These are phyloP conservation scores for Cataglyphis altisquamis DNA, from an alignment of 2,888 invertebrate species.

Conservation along the genomic window DNA sequence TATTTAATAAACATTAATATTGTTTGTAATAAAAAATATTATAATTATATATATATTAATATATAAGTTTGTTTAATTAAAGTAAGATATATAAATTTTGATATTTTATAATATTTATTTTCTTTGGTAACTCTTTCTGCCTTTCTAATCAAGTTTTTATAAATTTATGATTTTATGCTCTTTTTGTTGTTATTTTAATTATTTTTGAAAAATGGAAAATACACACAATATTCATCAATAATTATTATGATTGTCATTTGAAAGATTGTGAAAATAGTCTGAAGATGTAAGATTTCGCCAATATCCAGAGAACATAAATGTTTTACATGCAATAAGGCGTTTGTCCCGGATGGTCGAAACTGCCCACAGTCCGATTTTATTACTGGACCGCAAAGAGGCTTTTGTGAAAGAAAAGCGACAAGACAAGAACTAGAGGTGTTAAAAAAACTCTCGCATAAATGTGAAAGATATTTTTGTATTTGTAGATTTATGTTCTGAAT, in stretches of 20 bases:
- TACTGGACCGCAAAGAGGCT: conserved; percentile 80
- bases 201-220: neutral
- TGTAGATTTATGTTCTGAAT: neutral
- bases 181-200: neutral
- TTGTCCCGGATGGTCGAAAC: conserved; percentile 85
- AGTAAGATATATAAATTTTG: too few species aligned
- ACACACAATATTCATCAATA: neutral
- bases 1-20: too few species aligned
- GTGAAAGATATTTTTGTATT: conserved; percentile 53
- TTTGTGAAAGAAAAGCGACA: conserved; percentile 56
- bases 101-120: too few species aligned
- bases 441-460: conserved; percentile 76
- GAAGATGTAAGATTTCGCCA: conserved; percentile 73
- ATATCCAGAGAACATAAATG: conserved; percentile 85
- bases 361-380: conserved; percentile 86
- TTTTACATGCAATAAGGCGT: conserved; percentile 86
- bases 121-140: too few species aligned
- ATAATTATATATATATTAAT: too few species aligned
- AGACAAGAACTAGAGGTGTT: conserved; percentile 73
- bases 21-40: too few species aligned
- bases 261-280: conserved; percentile 44
- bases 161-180: neutral
- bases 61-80: too few species aligned
- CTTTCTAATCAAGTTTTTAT: neutral
- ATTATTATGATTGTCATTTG: conserved; percentile 49